Conservation (phyloP, 2,113 vertebrate species). For the Sylvilagus bachmani region DNA sequence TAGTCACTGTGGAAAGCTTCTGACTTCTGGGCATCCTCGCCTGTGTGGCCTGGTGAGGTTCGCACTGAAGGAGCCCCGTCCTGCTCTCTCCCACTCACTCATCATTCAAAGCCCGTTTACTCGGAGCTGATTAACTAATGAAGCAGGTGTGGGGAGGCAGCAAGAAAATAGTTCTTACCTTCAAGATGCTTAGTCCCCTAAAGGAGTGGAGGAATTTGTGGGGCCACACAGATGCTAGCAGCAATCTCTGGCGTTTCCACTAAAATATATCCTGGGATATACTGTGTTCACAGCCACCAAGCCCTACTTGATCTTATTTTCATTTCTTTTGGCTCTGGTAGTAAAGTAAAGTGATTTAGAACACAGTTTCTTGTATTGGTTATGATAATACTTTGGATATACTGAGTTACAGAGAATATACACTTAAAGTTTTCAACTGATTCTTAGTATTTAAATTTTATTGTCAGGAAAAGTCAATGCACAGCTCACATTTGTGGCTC, state of each 20-base stretch:
- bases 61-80: neutral
- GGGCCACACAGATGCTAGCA: neutral
- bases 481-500: neutral
- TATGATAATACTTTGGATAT: neutral
- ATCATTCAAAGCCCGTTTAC: neutral
- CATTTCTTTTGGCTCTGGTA: neutral
- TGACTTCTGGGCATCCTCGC: neutral
- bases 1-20: neutral
- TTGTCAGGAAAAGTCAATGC: constrained; percentile 3
- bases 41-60: neutral
- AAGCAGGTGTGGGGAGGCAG: neutral
- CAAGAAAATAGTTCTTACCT: neutral
- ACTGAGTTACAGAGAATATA: neutral
- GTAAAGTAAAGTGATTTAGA: constrained; percentile 27
- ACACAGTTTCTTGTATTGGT: neutral
- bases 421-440: constrained; percentile 39
- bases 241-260: neutral
- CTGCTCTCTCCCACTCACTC: neutral
- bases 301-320: neutral
- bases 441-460: neutral
- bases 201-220: neutral
- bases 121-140: neutral
- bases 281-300: neutral
- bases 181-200: neutral
- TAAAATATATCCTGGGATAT: neutral